Percentiles rank a stretch among this genome's conserved stretches.
These are phyloP conservation scores for Vanessa atalanta DNA, from an alignment of 1,140 invertebrate species.

Conservation along the genomic window DNA sequence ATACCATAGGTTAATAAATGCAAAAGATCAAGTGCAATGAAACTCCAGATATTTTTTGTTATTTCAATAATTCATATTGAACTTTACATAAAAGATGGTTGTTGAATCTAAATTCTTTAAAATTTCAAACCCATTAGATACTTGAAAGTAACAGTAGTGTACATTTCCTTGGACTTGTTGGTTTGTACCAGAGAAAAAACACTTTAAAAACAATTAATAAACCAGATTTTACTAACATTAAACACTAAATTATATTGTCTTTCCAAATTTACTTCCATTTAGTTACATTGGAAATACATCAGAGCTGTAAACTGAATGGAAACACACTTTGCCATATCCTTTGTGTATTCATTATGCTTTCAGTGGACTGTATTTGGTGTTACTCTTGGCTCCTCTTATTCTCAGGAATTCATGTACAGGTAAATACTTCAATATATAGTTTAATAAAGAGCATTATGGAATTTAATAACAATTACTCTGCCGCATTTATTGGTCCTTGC, in stretches of 20 bases:
- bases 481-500: conserved; percentile 79
- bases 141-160: conserved; percentile 65
- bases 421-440: conserved; percentile 77
- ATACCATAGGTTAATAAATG: conserved; percentile 82
- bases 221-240: conserved; percentile 77
- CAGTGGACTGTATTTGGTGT: conserved; percentile 58
- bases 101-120: conserved; percentile 56
- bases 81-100: conserved; percentile 64
- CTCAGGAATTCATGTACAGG: conserved; percentile 71
- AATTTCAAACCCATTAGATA: conserved; percentile 62
- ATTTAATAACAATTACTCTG: conserved; percentile 75
- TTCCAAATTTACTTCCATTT: conserved; percentile 75
- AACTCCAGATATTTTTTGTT: conserved; percentile 68
- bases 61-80: conserved; percentile 71
- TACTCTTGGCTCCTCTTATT: conserved; percentile 53
- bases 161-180: conserved; percentile 63
- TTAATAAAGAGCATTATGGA: conserved; percentile 71
- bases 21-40: conserved; percentile 81
- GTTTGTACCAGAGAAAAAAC: conserved; percentile 74
- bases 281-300: conserved; percentile 67
- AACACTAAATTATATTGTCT: conserved; percentile 80
- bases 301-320: conserved; percentile 43
- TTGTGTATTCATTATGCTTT: conserved; percentile 55
- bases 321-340: conserved; percentile 56
- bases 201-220: conserved; percentile 77